Conservation (phyloP, 2,888 invertebrate genomes). For the Plusia festucae region DNA sequence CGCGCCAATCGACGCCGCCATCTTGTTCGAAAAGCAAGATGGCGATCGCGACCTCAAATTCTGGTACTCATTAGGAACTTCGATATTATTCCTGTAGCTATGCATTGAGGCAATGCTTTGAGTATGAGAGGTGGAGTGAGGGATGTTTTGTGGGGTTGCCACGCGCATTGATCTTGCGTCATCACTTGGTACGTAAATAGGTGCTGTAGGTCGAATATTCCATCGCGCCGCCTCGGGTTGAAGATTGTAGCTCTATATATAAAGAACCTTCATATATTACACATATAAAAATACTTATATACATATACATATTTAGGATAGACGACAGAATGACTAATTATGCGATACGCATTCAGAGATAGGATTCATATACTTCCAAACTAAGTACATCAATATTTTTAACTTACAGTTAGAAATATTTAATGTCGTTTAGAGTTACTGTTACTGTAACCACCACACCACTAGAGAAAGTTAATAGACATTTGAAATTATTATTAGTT, state of each 20-base stretch:
- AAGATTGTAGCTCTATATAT: slow-evolving; percentile 85
- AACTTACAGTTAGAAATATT: slow-evolving; percentile 64
- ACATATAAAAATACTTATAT: slow-evolving; percentile 60
- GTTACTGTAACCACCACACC: slow-evolving; percentile 85
- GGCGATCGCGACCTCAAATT: slow-evolving; percentile 87
- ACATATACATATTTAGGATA: slow-evolving; percentile 58
- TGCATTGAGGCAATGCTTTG: slow-evolving; percentile 88
- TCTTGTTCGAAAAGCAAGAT: slow-evolving; percentile 88
- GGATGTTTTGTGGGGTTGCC: slow-evolving; percentile 83
- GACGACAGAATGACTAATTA: slow-evolving; percentile 64
- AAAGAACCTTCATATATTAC: slow-evolving; percentile 59
- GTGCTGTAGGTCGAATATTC: slow-evolving; percentile 87
- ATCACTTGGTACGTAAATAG: slow-evolving; percentile 84
- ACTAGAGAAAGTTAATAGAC: slow-evolving; percentile 78
- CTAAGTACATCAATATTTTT: slow-evolving; percentile 65
- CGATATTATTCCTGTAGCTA: slow-evolving; percentile 87
- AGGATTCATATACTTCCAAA: slow-evolving; percentile 75
- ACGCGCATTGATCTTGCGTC: slow-evolving; percentile 78
- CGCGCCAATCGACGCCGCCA: slow-evolving; percentile 85
- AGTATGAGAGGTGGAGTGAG: slow-evolving; percentile 85
- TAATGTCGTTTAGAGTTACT: slow-evolving; percentile 64
- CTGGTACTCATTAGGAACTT: slow-evolving; percentile 86
- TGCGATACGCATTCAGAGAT: slow-evolving; percentile 85
- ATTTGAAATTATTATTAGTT: slow-evolving; percentile 65
- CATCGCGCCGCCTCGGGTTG: slow-evolving; percentile 84